Base-by-base conservation (phyloP, 2,797 vertebrate species). In the Argentina silus region DNA sequence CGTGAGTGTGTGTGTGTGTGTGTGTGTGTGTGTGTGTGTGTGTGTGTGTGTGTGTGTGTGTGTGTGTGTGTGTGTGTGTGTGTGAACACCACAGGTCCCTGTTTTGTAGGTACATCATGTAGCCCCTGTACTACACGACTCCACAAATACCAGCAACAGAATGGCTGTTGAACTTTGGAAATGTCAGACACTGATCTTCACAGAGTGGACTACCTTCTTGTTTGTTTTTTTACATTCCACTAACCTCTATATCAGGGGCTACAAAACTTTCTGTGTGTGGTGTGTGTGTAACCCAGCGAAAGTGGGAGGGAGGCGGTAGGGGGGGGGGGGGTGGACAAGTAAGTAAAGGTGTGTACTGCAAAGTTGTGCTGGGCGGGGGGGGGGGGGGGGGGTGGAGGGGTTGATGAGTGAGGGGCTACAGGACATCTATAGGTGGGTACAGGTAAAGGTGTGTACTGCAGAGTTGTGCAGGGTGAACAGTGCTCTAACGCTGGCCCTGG, bases 121-220 rank as follows among this genome's bases (percentile, higher is more conserved):
- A 89, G 86, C 81, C 84, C 89, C 88, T 87, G 86, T 88, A 76
- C 78, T 62, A 84, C 85, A 82, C 87, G 89, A n/a, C n/a, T n/a
- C n/a, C 87, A 89, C 90, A 91, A 91, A 92, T 89, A 90, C 85
- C 89, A 85, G 86, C 86, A 83, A 72, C 86, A 87, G 90, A 92
- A 87, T 89, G 83, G 87, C 85, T 91, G 86, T 92, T 92, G 91
- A 91, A 93, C 89, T 92, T 92, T 91, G 83, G 68, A 91, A 93
- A 93, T 92, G 91, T 91, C 91, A 93, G 80, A 81, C 78, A 21
- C 71, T 68, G 84, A 84, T 90, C 85, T 83, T 89, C 81, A 80
- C 88, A 83, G 77, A 81, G 76, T 59, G 69, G 50, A 74, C 78
- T 74, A 82, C 85, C 77, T 66, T 75, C 83, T 81, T 83, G 75